Evolutionary conservation across 2,797 vertebrate species (phyloP).

Genomic region (Gallirallus australis): DNA sequence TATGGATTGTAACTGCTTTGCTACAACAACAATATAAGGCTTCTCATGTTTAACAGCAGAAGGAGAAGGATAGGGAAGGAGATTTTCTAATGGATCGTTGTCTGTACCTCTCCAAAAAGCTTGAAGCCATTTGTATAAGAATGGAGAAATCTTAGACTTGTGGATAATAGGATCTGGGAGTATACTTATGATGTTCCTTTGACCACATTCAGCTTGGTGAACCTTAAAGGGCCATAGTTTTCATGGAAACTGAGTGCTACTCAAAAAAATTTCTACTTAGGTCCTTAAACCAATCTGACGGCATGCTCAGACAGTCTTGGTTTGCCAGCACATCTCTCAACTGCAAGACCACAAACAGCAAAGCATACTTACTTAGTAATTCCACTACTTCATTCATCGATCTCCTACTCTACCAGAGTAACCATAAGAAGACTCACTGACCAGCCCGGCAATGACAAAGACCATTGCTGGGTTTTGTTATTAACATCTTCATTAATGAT

Average conservation of each 20-base stretch:
- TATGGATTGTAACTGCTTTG: neutral
- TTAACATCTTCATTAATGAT: neutral
- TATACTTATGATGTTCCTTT: neutral
- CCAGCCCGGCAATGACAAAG: neutral
- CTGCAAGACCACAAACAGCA: neutral
- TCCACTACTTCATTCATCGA: neutral
- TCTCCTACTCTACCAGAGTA: neutral
- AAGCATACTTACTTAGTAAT: neutral
- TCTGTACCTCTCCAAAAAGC: neutral
- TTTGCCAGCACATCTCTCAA: neutral
- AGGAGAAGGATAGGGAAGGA: neutral
- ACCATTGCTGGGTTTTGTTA: neutral
- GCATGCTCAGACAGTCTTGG: accelerated
- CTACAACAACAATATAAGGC: neutral
- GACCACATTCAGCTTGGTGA: neutral
- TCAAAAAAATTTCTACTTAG: neutral
- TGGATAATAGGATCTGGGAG: neutral
- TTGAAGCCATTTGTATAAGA: neutral
- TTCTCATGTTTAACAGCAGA: neutral
- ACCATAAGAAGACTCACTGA: neutral
- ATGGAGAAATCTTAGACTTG: neutral
- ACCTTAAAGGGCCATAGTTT: neutral
- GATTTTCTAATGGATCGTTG: neutral
- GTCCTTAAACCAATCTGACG: neutral
- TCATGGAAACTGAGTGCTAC: neutral